A percentile compares a stretch with the other conserved stretches of the same genome.
Evolutionary conservation across 1,140 invertebrate genomes (phyloP).

Genomic region (Drosophila pseudoananassae): DNA sequence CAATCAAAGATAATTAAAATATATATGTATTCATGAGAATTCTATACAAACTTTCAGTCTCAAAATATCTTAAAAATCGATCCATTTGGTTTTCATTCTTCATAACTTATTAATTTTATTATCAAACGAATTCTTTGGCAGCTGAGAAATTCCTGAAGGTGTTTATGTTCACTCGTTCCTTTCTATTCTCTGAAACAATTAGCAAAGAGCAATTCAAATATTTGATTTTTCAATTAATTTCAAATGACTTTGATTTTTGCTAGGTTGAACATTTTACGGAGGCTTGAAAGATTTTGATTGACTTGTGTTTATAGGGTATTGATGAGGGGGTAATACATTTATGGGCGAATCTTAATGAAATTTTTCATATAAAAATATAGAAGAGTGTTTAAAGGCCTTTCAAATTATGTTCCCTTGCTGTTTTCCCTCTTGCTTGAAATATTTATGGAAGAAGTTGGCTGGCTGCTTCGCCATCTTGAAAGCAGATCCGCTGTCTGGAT

Average conservation of each 20-base stretch:
- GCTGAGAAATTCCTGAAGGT: not conserved
- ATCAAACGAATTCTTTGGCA: conserved; percentile 21
- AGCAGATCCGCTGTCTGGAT: not conserved
- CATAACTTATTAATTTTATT: conserved; percentile 35
- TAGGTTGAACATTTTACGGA: conserved; percentile 31
- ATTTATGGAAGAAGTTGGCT: conserved; percentile 27
- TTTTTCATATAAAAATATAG: no score
- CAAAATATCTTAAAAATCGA: not conserved
- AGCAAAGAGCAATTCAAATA: conserved; percentile 11
- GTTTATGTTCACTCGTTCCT: not conserved
- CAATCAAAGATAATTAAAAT: not conserved
- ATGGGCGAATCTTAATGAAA: no score
- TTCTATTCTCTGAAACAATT: conserved; percentile 3
- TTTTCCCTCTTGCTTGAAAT: not conserved
- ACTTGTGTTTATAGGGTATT: no score
- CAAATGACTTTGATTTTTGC: conserved; percentile 45
- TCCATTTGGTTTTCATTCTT: conserved; percentile 4
- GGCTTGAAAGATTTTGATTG: not conserved
- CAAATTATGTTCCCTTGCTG: not conserved
- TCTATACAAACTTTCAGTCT: not conserved
- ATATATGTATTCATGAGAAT: not conserved
- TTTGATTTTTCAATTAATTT: conserved; percentile 47
- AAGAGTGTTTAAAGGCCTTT: not conserved
- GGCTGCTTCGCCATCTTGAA: not conserved
- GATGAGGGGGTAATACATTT: no score